Evolutionary conservation across 1,140 invertebrate genomes (phyloP), one percentile per base, ranked within the genome.

Genomic region (Pseudoatta argentina): DNA sequence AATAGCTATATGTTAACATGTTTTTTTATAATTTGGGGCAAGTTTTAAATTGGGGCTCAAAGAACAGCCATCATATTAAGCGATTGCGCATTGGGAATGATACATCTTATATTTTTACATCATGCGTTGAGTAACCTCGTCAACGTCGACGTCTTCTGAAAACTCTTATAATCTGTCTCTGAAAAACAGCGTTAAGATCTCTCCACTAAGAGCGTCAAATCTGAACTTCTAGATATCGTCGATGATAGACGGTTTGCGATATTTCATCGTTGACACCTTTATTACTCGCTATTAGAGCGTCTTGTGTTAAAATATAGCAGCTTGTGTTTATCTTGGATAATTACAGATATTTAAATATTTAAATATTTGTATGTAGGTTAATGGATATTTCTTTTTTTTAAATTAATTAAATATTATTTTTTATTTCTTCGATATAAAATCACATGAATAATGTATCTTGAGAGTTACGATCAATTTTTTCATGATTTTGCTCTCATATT

Each of bases 261-360:
- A 83, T 61, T 73, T 63, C 18, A 81, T 12, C 10, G 10, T 48
- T 30, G 51, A 75, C 69, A 21, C 30, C 8, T 51, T 83, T 61
- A 83, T 61, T 83, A n/a, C 14, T 61, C 2, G 18, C n/a, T 57
- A 8, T 66, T 53, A 51, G 8, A 21, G 51, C 16, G 7, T 61
- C 16, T 73, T 14, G 39, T 21, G 34, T 39, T 44, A 21, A 81
- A 71, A 57, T 81, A 24, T 21, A 69, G 51, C 21, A 21, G 18
- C 14, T 16, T 5, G 18, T 57, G 21, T 81, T 81, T 71, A 21
- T 27, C 21, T 81, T 69, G 21, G 14, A 57, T 71, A 8, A 55
- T 30, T 71, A 27, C 14, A 44, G 5, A 27, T 7, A 48, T n/a
- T 76, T 77, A 30, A 77, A 8, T 59, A 59, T 30, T 57, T 75